phyloP scores from a whole-genome alignment of 2,113 vertebrate species.

The Odobenus rosmarus region DNA sequence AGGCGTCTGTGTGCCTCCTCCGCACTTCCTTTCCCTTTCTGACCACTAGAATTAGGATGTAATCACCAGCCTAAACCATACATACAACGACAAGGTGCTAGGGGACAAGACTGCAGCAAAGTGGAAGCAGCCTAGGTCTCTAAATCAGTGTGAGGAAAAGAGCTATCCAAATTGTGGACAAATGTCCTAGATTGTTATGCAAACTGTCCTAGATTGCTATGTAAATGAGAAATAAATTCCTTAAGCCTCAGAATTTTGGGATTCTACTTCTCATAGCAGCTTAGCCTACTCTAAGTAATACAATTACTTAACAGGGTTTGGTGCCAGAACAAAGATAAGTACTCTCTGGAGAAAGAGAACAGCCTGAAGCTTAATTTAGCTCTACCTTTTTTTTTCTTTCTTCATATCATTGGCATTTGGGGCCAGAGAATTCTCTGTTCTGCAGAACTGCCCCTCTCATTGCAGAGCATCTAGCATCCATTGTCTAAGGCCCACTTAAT shows the following conservation, averaged over 20 bases:
- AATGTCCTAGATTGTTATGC: not conserved
- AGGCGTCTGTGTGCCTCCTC: not conserved
- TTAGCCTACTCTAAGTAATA: not conserved
- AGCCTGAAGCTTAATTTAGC: not conserved
- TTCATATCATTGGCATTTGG: not conserved
- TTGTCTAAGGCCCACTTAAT: not conserved
- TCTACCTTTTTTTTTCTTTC: not conserved
- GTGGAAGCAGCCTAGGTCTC: not conserved
- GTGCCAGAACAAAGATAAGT: constrained; percentile 4
- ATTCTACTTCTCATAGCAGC: not conserved
- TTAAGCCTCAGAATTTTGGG: not conserved
- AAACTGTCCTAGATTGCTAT: not conserved
- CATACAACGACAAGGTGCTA: not conserved
- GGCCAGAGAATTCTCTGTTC: not conserved
- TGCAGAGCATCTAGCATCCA: not conserved
- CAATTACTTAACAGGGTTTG: not conserved
- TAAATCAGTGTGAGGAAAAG: not conserved
- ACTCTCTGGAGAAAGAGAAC: constrained; percentile 18
- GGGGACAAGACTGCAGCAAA: not conserved
- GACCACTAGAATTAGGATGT: not conserved
- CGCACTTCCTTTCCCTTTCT: not conserved
- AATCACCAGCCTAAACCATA: not conserved
- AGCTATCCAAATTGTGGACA: not conserved
- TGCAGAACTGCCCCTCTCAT: not conserved
- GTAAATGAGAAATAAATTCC: not conserved